Evolutionary conservation across 2,113 vertebrate genomes (phyloP), one percentile per base, ranked within the genome.

Genomic region (Astur gentilis): DNA sequence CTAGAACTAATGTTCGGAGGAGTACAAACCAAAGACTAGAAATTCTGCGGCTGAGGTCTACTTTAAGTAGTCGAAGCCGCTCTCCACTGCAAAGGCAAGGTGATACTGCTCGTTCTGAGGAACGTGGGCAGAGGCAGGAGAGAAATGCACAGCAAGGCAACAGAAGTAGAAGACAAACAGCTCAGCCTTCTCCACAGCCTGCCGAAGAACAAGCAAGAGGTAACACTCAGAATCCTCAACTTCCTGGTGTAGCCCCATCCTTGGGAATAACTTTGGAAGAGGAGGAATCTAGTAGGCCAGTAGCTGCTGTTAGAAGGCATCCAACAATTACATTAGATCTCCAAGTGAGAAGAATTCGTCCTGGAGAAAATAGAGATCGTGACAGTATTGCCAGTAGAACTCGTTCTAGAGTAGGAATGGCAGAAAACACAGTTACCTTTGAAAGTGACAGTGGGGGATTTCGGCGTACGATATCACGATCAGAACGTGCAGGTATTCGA

Each of bases 371-470:
- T 97, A 96, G 99, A 45, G 99, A 99, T 95, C 97, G 98, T 75
- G 99, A 99, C 96, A 99, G 99, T 96, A 99, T 99, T 29, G 99
- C 99, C 60, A 99, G 98, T 36, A 98, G 99, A 95, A 99, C 99
- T 49, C 99, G 99, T 52, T 99, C 99, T 45, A 98, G 99, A 65
- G 98, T 98, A 38, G 98, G 99, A 7, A 98, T 98, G 25, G 99
- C 98, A 20, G 99, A 99, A 95, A 99, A 99, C 87, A 99, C 98
- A 0, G 98, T 99, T 65, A 99, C 99, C 25, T 98, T 99, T n/a
- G 99, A 99, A 97, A 99, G 98, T 22, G 98, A 99, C 95, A 99
- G 98, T 3, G 99, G 99, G 10, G 99, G 99, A 58, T 99, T 99
- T 96, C 98, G 98, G 31, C 98, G 98, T 89, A 99, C 99, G 6